Evolutionary conservation across 2,797 vertebrate genomes (phyloP).

Genomic region (Oreonectes daqikongensis): DNA sequence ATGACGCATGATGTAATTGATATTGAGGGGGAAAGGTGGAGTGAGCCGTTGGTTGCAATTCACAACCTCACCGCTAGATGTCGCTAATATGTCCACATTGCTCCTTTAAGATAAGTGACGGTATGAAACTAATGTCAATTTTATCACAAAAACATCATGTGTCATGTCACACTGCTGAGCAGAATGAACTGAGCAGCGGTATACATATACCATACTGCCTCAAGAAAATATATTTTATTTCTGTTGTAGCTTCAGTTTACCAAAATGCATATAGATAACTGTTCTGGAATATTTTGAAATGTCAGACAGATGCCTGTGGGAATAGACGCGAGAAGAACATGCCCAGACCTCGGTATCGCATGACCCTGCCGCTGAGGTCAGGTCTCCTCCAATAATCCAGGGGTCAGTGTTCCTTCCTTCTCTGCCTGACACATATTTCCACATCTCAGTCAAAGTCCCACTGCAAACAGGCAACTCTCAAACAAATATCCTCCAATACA

Average conservation of each 20-base stretch:
- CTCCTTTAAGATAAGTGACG: no score
- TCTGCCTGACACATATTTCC: conserved; percentile 42
- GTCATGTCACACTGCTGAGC: no score
- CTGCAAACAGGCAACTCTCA: conserved; percentile 47
- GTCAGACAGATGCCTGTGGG: conserved; percentile 21
- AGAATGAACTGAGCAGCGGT: no score
- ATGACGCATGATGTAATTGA: no score
- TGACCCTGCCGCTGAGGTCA: conserved; percentile 38
- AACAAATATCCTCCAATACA: conserved; percentile 48
- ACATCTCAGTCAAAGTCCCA: conserved; percentile 39
- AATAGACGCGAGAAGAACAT: conserved; percentile 35
- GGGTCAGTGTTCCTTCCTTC: conserved; percentile 47
- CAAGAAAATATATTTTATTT: background rate
- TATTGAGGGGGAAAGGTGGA: no score
- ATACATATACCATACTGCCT: background rate
- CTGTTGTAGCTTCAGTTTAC: background rate
- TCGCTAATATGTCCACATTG: no score
- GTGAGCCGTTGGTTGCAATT: no score
- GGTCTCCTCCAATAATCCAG: conserved; percentile 53
- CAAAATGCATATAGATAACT: background rate
- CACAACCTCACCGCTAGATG: no score
- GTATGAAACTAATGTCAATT: no score
- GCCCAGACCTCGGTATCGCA: conserved; percentile 38
- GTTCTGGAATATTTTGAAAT: conserved; percentile 28
- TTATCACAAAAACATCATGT: no score